Base-by-base conservation (phyloP, 2,888 invertebrate species). In the Notodonta dromedarius region DNA sequence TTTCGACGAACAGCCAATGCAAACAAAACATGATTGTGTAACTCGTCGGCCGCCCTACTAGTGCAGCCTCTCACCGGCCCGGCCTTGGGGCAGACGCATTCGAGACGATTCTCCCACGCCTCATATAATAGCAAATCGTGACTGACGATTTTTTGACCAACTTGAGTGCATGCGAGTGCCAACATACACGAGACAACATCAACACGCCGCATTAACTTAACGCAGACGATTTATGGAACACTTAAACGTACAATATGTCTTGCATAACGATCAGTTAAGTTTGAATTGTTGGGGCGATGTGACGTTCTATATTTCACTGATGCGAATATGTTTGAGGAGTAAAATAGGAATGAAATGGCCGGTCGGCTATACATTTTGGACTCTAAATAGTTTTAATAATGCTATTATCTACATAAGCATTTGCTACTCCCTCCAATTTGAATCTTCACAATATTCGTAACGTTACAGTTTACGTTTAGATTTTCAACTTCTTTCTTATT, bases 41-140 rank as follows among this genome's bases (percentile, higher is more conserved):
- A 74, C 64, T 69, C 65, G 65, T 54, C 53, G 58, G 42, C 59
- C 55, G 71, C 70, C 68, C 68, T 67, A 62, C 68, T 71, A 62
- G 55, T 4, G 42, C 24, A 44, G 52, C 62, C 61, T 62, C 65
- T 65, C 65, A 60, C 65, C 39, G 56, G 40, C 24, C 39, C 59
- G 39, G 58, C 57, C 64, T 39, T 54, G 54, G 5, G 53, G 54
- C 32, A 8, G 54, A 54, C n/a, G 54, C 54, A 54, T 54, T 54
- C 54, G 54, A 54, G 39, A 54, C 39, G 54, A 54, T 54, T 54
- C 54, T 54, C 54, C 54, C 54, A 54, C 54, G 54, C 52, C 32
- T 32, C 52, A 39, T 39, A 53, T 39, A 39, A 54, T n/a, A n/a
- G 39, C 54, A 12, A 39, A 46, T 7, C 61, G 51, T 56, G 51